These are phyloP conservation scores for Larimichthys crocea DNA, from an alignment of 2,113 vertebrate species.

Conservation along the genomic window DNA sequence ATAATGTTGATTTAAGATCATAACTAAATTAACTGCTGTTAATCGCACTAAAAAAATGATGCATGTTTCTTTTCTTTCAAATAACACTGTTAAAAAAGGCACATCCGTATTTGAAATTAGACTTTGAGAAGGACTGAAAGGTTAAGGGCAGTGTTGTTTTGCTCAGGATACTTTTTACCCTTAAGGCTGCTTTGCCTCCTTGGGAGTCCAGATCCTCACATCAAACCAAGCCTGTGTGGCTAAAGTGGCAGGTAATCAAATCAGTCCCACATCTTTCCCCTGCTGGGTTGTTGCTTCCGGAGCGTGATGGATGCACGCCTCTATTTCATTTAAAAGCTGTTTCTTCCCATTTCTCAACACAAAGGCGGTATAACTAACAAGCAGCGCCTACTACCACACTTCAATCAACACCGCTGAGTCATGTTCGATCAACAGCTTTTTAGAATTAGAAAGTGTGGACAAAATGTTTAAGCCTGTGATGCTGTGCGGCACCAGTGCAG, in stretches of 20 bases:
- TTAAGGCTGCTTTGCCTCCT: background rate
- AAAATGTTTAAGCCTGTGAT: constrained; percentile 14
- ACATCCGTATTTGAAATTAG: too few relatives aligned
- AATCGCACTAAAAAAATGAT: too few relatives aligned
- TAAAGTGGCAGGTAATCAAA: constrained; percentile 59
- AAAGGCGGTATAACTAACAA: constrained; percentile 24
- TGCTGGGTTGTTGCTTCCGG: constrained; percentile 23
- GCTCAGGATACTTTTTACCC: constrained; percentile 7
- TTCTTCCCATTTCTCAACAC: constrained; percentile 44
- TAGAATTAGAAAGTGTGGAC: constrained; percentile 21
- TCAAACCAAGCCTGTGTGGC: constrained; percentile 10
- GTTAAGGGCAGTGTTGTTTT: background rate
- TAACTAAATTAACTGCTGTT: too few relatives aligned
- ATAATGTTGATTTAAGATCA: too few relatives aligned
- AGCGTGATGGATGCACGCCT: constrained; percentile 45
- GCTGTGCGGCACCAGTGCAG: background rate
- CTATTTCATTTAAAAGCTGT: constrained; percentile 51
- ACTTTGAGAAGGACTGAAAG: background rate
- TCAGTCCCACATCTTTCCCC: constrained; percentile 26
- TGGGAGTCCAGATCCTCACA: constrained; percentile 15
- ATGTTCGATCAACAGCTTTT: constrained; percentile 29
- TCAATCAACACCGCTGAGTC: constrained; percentile 17
- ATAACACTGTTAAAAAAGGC: too few relatives aligned
- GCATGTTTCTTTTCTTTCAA: too few relatives aligned
- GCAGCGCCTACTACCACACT: constrained; percentile 6